Evolutionary conservation across 2,113 vertebrate species (phyloP), one percentile per base, ranked within the genome.

Genomic region (Syngnathus floridae): DNA sequence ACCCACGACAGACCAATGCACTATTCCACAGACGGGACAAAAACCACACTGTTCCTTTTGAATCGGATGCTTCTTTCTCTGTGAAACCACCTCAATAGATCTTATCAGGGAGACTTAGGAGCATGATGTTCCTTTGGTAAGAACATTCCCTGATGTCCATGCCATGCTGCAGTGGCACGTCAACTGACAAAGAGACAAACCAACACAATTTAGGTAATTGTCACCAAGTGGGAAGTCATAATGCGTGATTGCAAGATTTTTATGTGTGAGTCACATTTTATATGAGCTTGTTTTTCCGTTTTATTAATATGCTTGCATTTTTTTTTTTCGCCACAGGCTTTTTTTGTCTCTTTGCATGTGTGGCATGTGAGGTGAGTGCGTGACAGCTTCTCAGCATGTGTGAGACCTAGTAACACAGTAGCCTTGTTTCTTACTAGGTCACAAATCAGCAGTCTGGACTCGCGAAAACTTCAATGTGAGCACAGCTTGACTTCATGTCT

Each of bases 351-450:
- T 65, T 35, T 2, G 19, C 65, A 48, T 60, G 26, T 63, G 64
- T 61, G 64, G 67, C n/a, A 56, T 66, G 52, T 54, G 59, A 62
- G 16, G 60, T 63, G 21, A 12, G 71, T 73, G 70, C 69, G 73
- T 68, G 75, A 69, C 38, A 11, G 68, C 52, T 46, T 68, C 65
- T 11, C 55, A 65, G 59, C 62, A 5, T 11, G 82, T 65, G 72
- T 36, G 48, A 75, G 79, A 76, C 81, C 68, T 69, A 72, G 58
- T 84, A 79, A 81, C 85, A 86, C 84, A 88, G 74, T 86, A 79
- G 73, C 87, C 82, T 82, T 49, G 76, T 86, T 88, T 79, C 78
- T 83, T 80, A 86, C 71, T 86, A 70, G 82, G 85, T 86, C 85
- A 87, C 71, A 57, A 79, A 74, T 66, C 67, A 76, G 76, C 66